Evolutionary conservation across 2,888 invertebrate genomes (phyloP).

Genomic region (Laspeyria flexula): DNA sequence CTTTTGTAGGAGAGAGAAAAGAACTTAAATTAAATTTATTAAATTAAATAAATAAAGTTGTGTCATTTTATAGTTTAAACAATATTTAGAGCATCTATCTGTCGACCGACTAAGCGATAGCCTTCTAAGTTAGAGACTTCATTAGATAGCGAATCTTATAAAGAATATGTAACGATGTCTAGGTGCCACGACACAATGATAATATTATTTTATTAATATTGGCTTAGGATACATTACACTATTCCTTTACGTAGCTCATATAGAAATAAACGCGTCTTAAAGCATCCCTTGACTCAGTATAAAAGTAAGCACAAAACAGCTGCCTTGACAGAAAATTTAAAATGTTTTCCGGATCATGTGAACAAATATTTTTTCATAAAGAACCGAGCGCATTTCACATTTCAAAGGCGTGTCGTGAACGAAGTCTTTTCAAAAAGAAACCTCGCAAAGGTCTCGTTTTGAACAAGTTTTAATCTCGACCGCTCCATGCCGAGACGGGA

Average conservation of each 20-base stretch:
- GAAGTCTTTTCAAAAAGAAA: constrained; percentile 65
- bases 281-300: background rate
- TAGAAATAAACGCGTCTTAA: background rate
- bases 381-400: constrained; percentile 57
- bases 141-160: no score
- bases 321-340: constrained; percentile 15
- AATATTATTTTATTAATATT: no score
- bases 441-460: constrained; percentile 62
- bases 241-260: background rate
- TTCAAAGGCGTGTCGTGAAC: constrained; percentile 65
- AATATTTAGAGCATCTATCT: no score
- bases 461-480: constrained; percentile 83
- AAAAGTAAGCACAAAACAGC: constrained; percentile 8
- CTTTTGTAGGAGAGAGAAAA: no score
- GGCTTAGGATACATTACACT: no score
- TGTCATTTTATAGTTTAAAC: no score
- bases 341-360: constrained; percentile 37
- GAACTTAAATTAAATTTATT: no score
- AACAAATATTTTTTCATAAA: constrained; percentile 59
- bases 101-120: no score
- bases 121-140: no score
- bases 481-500: constrained; percentile 65
- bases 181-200: no score
- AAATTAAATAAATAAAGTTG: no score
- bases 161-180: no score